Evolutionary conservation across 2,113 vertebrate genomes (phyloP).

Genomic region (Argyrosomus japonicus): DNA sequence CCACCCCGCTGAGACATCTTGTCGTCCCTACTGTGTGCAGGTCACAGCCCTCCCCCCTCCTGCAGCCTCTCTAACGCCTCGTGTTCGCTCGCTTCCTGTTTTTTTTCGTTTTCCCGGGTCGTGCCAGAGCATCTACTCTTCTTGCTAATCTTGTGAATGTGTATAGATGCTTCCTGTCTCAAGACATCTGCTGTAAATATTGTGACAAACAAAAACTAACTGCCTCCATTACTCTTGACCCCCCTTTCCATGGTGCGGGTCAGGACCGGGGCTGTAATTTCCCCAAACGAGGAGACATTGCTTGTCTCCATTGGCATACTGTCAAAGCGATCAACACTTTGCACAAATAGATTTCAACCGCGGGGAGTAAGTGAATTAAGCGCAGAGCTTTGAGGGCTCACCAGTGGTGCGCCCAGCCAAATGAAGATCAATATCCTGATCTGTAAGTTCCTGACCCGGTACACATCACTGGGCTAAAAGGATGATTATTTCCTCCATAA

Average conservation of each 20-base stretch:
- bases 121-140: conserved; percentile 23
- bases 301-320: conserved; percentile 30
- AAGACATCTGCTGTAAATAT: conserved; percentile 44
- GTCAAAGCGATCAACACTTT: conserved; percentile 47
- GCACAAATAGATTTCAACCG: conserved; percentile 53
- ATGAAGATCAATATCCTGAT: conserved; percentile 68
- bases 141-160: conserved; percentile 6
- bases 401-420: conserved; percentile 12
- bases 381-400: conserved; percentile 1
- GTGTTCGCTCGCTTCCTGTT: conserved; percentile 59
- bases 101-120: conserved; percentile 18
- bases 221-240: conserved; percentile 7
- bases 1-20: conserved; percentile 40
- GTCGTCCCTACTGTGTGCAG: conserved; percentile 32
- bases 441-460: conserved; percentile 34
- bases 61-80: not conserved
- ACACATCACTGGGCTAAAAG: conserved; percentile 36
- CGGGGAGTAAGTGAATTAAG: conserved; percentile 46
- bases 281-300: not conserved
- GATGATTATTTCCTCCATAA: conserved; percentile 43
- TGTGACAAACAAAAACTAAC: conserved; percentile 36
- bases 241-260: not conserved
- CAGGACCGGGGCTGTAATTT: conserved; percentile 15
- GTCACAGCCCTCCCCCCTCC: conserved; percentile 15
- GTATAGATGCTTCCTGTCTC: conserved; percentile 24